Conservation (phyloP, 2,113 vertebrate species). For the Sphaerodactylus townsendi region DNA sequence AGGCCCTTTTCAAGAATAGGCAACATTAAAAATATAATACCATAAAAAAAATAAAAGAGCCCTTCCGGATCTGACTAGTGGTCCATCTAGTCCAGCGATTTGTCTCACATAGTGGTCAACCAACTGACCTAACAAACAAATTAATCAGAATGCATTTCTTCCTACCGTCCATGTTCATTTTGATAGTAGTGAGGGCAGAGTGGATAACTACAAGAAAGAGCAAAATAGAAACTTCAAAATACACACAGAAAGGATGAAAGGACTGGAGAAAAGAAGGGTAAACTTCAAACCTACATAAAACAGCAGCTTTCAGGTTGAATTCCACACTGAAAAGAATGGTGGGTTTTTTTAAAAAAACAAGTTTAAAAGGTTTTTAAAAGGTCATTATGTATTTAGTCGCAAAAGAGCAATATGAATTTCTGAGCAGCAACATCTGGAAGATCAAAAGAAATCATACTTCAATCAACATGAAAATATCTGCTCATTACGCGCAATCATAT, state of each 20-base stretch:
- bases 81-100: too few species aligned
- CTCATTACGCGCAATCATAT: conserved; percentile 81
- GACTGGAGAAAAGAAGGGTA: conserved; percentile 13
- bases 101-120: too few species aligned
- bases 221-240: conserved; percentile 5
- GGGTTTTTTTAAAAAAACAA: conserved; percentile 33
- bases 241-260: conserved; percentile 12
- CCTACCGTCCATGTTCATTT: background rate
- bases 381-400: conserved; percentile 67
- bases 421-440: conserved; percentile 81
- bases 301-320: conserved; percentile 41
- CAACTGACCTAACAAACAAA: background rate
- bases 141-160: conserved; percentile 27
- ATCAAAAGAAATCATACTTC: conserved; percentile 80
- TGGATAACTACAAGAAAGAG: conserved; percentile 4
- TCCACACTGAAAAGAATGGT: conserved; percentile 46
- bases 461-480: conserved; percentile 81
- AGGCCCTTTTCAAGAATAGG: background rate
- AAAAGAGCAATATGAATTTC: conserved; percentile 74
- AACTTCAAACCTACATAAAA: conserved; percentile 30
- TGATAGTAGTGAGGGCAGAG: background rate
- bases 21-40: background rate
- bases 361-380: conserved; percentile 70
- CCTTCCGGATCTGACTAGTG: too few species aligned
- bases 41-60: too few species aligned